Evolutionary conservation across 2,888 invertebrate species (phyloP), one percentile per base, ranked within the genome.

Genomic region (Calliscelio sp.): DNA sequence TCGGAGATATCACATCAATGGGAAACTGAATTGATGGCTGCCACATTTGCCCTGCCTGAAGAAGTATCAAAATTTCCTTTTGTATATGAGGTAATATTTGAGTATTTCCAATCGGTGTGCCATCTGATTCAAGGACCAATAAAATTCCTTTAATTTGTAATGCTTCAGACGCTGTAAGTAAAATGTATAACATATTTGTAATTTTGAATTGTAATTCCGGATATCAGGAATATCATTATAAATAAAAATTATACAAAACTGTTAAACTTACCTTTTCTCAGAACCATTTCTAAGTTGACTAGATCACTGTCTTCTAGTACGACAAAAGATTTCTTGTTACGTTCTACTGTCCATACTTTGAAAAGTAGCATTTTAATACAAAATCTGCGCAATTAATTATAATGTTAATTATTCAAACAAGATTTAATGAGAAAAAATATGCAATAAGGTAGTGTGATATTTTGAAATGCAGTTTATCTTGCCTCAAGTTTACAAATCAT

Each of bases 51-150:
- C 46, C 63, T 44, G 22, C 1, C n/a, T 63, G 46, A 14, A 63
- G 63, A 24, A 63, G 63, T 24, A 63, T 6, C 25, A 63, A 16
- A 44, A 20, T 46, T 44, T 63, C 63, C 4, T 63, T 63, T 24
- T 46, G 63, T 63, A 63, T 20, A 63, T 63, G 46, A 2, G 16
- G 11, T 16, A 63, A 11, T 46, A 25, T 46, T 46, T 22, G 46
- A 63, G n/a, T 25, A 63, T 25, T 46, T 41, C 0, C 16, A 44
- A 44, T 28, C 16, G 46, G 46, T n/a, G 63, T 63, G 14, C 63
- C 46, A 63, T 63, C 63, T 46, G 63, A 63, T 46, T 44, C 63
- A 3, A 63, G n/a, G 2, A 63, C 63, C 16, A 63, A 63, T 46
- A 18, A 63, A 10, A 16, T 14, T n/a, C 63, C 63, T n/a, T 63